Conservation (phyloP, 2,888 invertebrate species). For the Polydrusus cervinus region DNA sequence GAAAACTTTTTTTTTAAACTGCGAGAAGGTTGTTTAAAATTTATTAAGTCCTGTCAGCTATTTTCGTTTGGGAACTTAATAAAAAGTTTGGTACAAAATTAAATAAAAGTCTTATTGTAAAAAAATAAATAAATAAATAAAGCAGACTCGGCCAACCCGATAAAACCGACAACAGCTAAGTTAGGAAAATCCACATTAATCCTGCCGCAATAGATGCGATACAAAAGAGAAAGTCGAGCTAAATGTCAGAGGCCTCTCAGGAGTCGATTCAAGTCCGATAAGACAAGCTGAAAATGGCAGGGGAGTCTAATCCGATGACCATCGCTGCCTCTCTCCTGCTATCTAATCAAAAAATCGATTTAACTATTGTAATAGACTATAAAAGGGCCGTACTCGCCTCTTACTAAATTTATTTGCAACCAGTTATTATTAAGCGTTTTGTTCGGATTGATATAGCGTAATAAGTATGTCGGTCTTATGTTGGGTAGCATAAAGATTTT, state of each 20-base stretch:
- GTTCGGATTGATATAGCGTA: too few relatives aligned
- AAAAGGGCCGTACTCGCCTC: neutral
- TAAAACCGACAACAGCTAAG: constrained; percentile 19
- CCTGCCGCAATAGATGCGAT: constrained; percentile 33
- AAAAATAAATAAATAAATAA: constrained; percentile 15
- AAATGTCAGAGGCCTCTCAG: constrained; percentile 38
- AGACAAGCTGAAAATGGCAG: constrained; percentile 42
- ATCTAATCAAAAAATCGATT: constrained; percentile 45
- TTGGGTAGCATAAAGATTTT: too few relatives aligned
- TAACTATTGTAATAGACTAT: constrained; percentile 26
- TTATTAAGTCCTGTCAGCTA: too few relatives aligned
- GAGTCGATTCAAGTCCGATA: constrained; percentile 38
- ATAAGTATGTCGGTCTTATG: too few relatives aligned
- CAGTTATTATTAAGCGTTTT: too few relatives aligned
- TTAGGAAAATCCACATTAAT: constrained; percentile 35
- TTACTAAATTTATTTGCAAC: neutral
- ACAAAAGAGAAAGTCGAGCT: constrained; percentile 33
- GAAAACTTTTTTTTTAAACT: too few relatives aligned
- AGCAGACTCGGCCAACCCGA: neutral
- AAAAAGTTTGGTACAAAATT: too few relatives aligned
- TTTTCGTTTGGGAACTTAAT: too few relatives aligned
- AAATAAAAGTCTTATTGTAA: neutral
- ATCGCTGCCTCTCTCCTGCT: constrained; percentile 34
- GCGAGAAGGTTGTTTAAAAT: too few relatives aligned
- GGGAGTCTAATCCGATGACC: constrained; percentile 42